Base-by-base conservation (phyloP, 2,888 invertebrate species). In the Campopleginae sp. region DNA sequence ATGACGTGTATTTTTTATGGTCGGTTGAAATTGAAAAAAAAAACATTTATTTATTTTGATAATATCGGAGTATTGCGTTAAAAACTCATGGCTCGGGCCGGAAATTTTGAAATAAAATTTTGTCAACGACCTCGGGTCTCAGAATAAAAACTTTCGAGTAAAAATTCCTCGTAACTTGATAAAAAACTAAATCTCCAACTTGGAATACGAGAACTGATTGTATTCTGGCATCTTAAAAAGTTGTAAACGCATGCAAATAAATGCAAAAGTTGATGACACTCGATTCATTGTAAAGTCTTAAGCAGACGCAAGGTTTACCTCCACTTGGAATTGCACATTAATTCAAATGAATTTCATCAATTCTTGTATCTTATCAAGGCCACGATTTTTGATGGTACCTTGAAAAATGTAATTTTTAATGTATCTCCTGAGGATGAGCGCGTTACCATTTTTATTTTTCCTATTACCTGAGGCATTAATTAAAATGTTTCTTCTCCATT, bases 401-500 rank as follows among this genome's bases (percentile, higher is more conserved):
- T 54, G 12, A 23, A 54, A 54, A 54, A 23, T 23, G 23, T 23
- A 23, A 23, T 54, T 54, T 54, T 23, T 23, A 54, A 54, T 54
- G 54, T 23, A 23, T 12, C 23, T 54, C 23, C 23, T 23, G 23
- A 33, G 63, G 5, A 33, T 33, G 7, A 63, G 1, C 23, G 1
- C 23, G 23, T 23, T 23, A 23, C 12, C 23, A 54, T 54, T 54
- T 23, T 10, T 54, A 12, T 19, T 54, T 12, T 17, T 23, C 4
- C 42, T 42, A 42, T 23, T n/a, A 42, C 38, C 66, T 66, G 12
- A 10, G 19, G 12, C n/a, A 38, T 38, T 70, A 19, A 44, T 33
- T 79, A 27, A 63, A 19, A 79, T 48, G 31, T 71, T 17, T 58
- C 31, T 12, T 44, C 14, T 65, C 65, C 27, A 65, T 80, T 80